Percentiles rank a stretch among this genome's conserved stretches.
phyloP scores from a whole-genome alignment of 1,140 invertebrate species.

The Eubasilissa regina region DNA sequence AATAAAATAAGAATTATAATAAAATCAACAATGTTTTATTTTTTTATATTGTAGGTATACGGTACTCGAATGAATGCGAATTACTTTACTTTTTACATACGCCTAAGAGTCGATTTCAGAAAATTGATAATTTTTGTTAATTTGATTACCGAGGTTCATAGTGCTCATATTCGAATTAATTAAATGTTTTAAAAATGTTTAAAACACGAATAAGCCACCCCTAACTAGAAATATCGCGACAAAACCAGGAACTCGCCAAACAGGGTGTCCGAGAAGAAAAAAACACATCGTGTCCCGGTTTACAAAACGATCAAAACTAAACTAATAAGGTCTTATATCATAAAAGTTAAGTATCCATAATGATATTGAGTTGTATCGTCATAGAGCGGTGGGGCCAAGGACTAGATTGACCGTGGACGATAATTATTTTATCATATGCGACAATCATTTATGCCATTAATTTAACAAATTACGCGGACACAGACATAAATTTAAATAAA shows the following conservation, averaged over 20 bases:
- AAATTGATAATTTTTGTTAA: too few species aligned
- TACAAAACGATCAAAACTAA: slow-evolving; percentile 44
- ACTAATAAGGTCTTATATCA: slow-evolving; percentile 51
- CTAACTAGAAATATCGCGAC: slow-evolving; percentile 18
- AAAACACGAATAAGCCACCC: not conserved
- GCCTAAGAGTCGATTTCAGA: too few species aligned
- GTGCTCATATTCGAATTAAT: too few species aligned
- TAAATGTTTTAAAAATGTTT: not conserved
- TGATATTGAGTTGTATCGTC: slow-evolving; percentile 35
- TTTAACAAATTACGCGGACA: too few species aligned
- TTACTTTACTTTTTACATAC: too few species aligned
- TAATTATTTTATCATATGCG: not conserved
- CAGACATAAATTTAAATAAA: too few species aligned
- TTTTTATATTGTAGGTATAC: too few species aligned
- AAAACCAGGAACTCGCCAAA: slow-evolving; percentile 50
- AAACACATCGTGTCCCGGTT: slow-evolving; percentile 3
- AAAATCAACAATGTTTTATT: too few species aligned
- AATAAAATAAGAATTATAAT: too few species aligned
- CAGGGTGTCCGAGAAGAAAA: slow-evolving; percentile 17
- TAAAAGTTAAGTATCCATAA: slow-evolving; percentile 55
- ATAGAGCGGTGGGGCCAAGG: not conserved
- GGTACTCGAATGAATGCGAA: too few species aligned
- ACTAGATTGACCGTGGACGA: not conserved
- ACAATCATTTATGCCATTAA: not conserved
- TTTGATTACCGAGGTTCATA: too few species aligned